Conservation (phyloP, 2,888 invertebrate species). For the Ophion ventricosus region DNA sequence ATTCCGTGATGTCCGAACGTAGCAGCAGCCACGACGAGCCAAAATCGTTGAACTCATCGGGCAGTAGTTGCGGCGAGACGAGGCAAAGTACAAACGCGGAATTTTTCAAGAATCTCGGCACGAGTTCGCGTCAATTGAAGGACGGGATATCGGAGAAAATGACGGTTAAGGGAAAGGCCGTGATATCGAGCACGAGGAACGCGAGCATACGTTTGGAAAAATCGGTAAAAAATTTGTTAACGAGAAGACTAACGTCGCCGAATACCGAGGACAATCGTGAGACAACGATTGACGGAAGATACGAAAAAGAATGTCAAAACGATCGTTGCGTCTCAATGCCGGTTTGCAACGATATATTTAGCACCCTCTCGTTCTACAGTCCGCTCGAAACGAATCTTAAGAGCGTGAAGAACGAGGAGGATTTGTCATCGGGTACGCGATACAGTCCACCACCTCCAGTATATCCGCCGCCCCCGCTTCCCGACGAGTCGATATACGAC, state of each 20-base stretch:
- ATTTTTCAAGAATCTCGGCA: conserved; percentile 76
- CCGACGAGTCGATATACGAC: conserved; percentile 85
- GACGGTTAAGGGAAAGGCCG: conserved; percentile 85
- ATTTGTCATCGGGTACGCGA: conserved; percentile 74
- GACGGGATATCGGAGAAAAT: conserved; percentile 84
- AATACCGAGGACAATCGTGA: conserved; percentile 72
- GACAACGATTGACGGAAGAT: conserved; percentile 63
- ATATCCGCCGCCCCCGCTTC: conserved; percentile 86
- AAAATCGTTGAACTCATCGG: conserved; percentile 67
- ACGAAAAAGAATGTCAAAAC: conserved; percentile 73
- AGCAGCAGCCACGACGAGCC: conserved; percentile 70
- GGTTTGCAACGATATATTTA: conserved; percentile 85
- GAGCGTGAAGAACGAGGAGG: conserved; percentile 76
- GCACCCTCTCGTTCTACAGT: conserved; percentile 87
- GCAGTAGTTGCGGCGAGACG: conserved; percentile 59
- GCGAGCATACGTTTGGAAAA: conserved; percentile 84
- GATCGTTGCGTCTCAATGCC: conserved; percentile 86
- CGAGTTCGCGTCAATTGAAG: conserved; percentile 84
- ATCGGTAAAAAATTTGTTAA: conserved; percentile 81
- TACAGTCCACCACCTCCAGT: conserved; percentile 85
- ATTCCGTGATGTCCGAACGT: conserved; percentile 76
- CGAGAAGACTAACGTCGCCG: conserved; percentile 75
- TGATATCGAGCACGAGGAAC: conserved; percentile 87
- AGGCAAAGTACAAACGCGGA: conserved; percentile 70
- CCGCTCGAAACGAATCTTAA: conserved; percentile 81